These are phyloP conservation scores for Chrysina gloriosa DNA, from an alignment of 2,888 invertebrate species.

Conservation along the genomic window DNA sequence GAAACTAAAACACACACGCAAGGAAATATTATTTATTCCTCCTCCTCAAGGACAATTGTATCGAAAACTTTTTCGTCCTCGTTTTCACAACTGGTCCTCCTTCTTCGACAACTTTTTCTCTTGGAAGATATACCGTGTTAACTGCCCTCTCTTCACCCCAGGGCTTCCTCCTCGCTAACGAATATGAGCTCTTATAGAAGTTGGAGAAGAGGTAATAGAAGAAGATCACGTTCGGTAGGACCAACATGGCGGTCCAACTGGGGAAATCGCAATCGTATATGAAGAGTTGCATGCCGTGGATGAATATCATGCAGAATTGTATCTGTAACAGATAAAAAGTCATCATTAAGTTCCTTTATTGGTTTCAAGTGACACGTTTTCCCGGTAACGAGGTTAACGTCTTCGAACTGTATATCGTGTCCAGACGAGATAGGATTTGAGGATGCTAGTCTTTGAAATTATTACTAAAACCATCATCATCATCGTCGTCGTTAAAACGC, in stretches of 20 bases:
- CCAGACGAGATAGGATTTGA: too few species aligned
- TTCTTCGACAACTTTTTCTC: too few species aligned
- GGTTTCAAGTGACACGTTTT: too few species aligned
- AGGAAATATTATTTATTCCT: neutral
- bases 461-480: too few species aligned
- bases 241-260: slow-evolving; percentile 81
- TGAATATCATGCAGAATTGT: slow-evolving; percentile 88
- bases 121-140: too few species aligned
- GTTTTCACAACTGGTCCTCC: neutral
- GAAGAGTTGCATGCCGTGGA: slow-evolving; percentile 85
- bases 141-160: too few species aligned
- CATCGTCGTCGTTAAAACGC: too few species aligned
- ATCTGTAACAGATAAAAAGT: slow-evolving; percentile 69
- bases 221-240: slow-evolving; percentile 90
- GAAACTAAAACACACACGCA: too few species aligned
- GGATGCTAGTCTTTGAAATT: too few species aligned
- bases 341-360: too few species aligned
- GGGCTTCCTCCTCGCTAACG: slow-evolving; percentile 16
- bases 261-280: slow-evolving; percentile 91
- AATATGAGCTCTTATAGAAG: slow-evolving; percentile 86
- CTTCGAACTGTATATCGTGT: too few species aligned
- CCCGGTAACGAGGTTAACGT: too few species aligned
- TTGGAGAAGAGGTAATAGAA: slow-evolving; percentile 92
- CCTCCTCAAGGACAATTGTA: neutral
- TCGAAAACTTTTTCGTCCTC: neutral